Evolutionary conservation across 2,888 invertebrate species (phyloP), one percentile per base, ranked within the genome.

Genomic region (Amiota communis): DNA sequence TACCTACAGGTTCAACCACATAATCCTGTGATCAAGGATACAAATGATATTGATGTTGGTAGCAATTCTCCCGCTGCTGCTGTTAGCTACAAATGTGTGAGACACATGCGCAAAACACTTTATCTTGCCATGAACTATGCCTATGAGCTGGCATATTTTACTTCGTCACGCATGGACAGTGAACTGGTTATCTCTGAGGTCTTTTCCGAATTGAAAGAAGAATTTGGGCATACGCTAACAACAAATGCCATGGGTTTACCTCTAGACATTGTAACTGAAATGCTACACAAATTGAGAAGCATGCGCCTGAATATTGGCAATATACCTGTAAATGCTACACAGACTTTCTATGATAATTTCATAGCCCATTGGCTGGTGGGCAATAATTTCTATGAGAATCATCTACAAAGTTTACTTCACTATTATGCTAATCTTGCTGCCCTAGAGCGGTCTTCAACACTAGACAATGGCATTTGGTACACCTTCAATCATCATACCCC

Each of bases 231-330:
- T 10, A 79, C 78, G 12, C 57, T 87, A 46, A 65, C 69, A 0
- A 71, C 10, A 20, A 88, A 88, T 48, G 77, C 73, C 15, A 84
- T 87, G 65, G 75, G 78, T 0, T 23, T 88, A 1, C 64, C 77
- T 1, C 65, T n/a, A 0, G 68, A 71, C 0, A 70, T 84, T 61
- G 20, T 87, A n/a, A 68, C 64, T 6, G 80, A 78, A 9, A 73
- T 87, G 63, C 78, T 77, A 12, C 72, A 70, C 0, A 87, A 88
- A 67, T 71, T 87, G 1, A 15, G 72, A 1, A 70, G 79, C 1
- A 20, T 88, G 72, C 80, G 82, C 0, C 61, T 87, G 0, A 88
- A 87, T 48, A 70, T 87, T 0, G 87, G 88, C 65, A 88, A 88
- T 63, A 67, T 88, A 73, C 87, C 87, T 3, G 67, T 64, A 6